Evolutionary conservation across 1,140 invertebrate genomes (phyloP), one percentile per base, ranked within the genome.

Genomic region (Hydropsyche tenuis): DNA sequence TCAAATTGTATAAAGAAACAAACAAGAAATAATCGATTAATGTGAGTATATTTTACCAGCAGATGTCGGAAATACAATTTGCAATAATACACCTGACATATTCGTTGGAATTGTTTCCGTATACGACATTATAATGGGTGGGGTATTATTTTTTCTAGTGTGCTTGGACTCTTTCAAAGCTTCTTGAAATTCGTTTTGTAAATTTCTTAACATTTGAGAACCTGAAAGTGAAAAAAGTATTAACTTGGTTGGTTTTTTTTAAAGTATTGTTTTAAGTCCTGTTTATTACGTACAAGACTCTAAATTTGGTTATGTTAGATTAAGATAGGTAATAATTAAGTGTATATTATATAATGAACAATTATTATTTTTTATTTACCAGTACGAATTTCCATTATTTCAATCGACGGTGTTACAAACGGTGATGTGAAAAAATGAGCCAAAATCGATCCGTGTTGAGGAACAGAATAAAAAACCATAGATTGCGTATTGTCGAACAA

Each of bases 391-490:
- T 72, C 70, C 11, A 63, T 20, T 25, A 72, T 72, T 63, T 72
- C 60, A 22, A 62, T 25, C 4, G 62, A 71, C 22, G 62, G 46
- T 45, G 51, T 68, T 1, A 72, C 64, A 27, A 74, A 64, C 37
- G 46, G 68, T 46, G 68, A 20, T 42, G 48, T 37, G 46, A 69
- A 70, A 18, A 70, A 72, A 62, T 68, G 51, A 0, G 90, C 90
- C 20, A 91, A 82, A 7, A 88, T 86, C 1, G 90, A 92, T 1
- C 90, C 90, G 4, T 88, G 84, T 81, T 92, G 90, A 0, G 90
- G 90, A n/a, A 91, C 90, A 20, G 90, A 91, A 80, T 91, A 91
- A 80, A 91, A 92, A 82, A 92, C 87, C 68, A 90, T 89, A 0
- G 87, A 89, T 18, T 84, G 85, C 5, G 89, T 89, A 1, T 85